Evolutionary conservation across 2,113 vertebrate genomes (phyloP).

Genomic region (Nothocercus julius): DNA sequence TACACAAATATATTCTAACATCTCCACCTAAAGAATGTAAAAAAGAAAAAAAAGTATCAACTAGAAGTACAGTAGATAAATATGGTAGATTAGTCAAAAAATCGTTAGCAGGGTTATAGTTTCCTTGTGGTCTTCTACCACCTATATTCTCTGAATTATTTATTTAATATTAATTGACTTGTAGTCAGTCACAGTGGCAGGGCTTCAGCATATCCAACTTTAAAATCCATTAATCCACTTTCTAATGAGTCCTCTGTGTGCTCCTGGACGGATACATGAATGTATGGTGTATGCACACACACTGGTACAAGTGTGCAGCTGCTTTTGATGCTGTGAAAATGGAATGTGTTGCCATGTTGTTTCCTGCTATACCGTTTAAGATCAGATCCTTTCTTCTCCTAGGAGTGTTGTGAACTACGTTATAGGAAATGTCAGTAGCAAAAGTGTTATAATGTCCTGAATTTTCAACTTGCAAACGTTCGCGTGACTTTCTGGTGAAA

Average conservation of each 20-base stretch:
- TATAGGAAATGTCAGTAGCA: neutral
- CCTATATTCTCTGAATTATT: conserved; percentile 3
- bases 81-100: conserved; percentile 11
- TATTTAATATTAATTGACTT: conserved; percentile 44
- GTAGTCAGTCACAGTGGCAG: neutral
- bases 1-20: neutral
- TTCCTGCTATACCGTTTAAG: neutral
- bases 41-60: neutral
- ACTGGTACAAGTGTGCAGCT: neutral
- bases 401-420: neutral
- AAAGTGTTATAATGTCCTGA: neutral
- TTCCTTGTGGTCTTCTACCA: neutral
- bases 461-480: neutral
- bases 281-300: neutral
- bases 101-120: neutral
- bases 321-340: neutral
- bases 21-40: neutral
- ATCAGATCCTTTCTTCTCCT: neutral
- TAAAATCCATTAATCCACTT: conserved; percentile 27
- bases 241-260: neutral
- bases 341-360: neutral
- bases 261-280: neutral
- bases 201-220: neutral
- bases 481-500: neutral
- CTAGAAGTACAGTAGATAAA: neutral